These are phyloP conservation scores for Calameuta idolon DNA, from an alignment of 2,888 invertebrate genomes.

Conservation along the genomic window DNA sequence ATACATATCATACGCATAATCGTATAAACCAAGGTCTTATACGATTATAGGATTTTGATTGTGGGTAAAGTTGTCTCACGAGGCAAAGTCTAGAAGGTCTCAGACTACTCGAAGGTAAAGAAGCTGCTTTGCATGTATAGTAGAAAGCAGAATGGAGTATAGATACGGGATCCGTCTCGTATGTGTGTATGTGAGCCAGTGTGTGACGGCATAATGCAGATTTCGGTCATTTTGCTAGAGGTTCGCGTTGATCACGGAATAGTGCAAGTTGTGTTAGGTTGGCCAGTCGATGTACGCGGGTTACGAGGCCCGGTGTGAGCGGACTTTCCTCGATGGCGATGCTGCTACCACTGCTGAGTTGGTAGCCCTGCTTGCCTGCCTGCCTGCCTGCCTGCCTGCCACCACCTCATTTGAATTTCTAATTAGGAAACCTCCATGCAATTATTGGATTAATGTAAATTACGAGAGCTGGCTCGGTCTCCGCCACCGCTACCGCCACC, in stretches of 20 bases:
- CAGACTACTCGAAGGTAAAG: constrained; percentile 1
- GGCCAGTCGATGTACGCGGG: constrained; percentile 37
- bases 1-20: background rate
- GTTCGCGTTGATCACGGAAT: constrained; percentile 63
- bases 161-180: background rate
- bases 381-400: constrained; percentile 71
- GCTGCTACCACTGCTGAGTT: constrained; percentile 53
- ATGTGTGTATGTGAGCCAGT: background rate
- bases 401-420: constrained; percentile 92
- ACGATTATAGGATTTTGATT: background rate
- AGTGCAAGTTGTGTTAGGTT: constrained; percentile 61
- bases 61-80: background rate
- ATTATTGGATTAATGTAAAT: constrained; percentile 95
- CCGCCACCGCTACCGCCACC: constrained; percentile 57
- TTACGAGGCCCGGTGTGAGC: constrained; percentile 51
- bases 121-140: constrained; percentile 6
- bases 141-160: background rate
- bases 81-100: background rate
- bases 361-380: constrained; percentile 61
- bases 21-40: background rate
- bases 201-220: constrained; percentile 51
- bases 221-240: constrained; percentile 63
- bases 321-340: constrained; percentile 60
- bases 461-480: constrained; percentile 80
- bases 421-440: constrained; percentile 93